phyloP scores from a whole-genome alignment of 2,113 vertebrate genomes.

The Crocuta crocuta region DNA sequence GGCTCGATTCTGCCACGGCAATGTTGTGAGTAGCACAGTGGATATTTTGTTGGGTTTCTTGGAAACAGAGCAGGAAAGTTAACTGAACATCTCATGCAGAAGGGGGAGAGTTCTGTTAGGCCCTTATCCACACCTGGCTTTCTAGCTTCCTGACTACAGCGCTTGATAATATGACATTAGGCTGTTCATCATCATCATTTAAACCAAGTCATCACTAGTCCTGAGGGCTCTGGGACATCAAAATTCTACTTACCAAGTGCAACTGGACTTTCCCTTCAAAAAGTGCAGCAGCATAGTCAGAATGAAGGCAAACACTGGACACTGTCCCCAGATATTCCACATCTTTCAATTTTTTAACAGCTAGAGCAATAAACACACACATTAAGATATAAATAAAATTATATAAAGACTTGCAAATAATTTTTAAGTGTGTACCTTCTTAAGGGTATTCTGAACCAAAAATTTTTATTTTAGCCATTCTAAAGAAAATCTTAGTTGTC shows the following conservation, averaged over 20 bases:
- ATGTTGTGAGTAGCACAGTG: neutral
- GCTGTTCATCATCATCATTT: neutral
- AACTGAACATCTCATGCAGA: neutral
- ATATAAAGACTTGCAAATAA: constrained; percentile 9
- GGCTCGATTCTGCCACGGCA: neutral
- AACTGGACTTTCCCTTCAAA: constrained; percentile 98
- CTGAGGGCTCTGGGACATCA: neutral
- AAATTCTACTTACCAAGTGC: constrained; percentile 92
- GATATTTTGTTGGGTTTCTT: neutral
- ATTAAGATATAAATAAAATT: neutral
- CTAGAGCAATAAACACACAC: constrained; percentile 82
- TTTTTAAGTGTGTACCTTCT: constrained; percentile 7
- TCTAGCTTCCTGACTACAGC: neutral
- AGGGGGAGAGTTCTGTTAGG: neutral
- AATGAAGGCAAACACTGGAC: constrained; percentile 94
- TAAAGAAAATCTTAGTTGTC: constrained; percentile 24
- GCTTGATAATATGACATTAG: neutral
- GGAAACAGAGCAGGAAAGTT: neutral
- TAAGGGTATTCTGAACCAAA: constrained; percentile 17
- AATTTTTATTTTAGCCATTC: constrained; percentile 62
- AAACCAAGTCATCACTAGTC: neutral
- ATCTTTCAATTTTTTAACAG: constrained; percentile 94
- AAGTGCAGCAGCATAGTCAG: constrained; percentile 95
- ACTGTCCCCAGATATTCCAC: constrained; percentile 97
- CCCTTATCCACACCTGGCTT: neutral